phyloP scores from a whole-genome alignment of 2,888 invertebrate genomes.

The Cerastis rubricosa region DNA sequence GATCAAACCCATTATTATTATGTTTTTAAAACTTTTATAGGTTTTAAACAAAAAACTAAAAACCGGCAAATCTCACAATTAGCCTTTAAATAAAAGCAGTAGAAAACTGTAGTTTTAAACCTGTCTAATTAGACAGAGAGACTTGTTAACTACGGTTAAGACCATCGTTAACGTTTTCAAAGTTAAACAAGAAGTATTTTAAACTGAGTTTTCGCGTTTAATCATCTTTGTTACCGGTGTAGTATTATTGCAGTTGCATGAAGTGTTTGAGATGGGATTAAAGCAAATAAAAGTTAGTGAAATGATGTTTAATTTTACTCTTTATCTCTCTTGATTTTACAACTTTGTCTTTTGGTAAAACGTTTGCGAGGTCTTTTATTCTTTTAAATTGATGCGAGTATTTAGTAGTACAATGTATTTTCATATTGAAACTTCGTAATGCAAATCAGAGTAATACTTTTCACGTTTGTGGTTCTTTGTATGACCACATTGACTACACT shows the following conservation, averaged over 20 bases:
- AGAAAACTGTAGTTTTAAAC: constrained; percentile 20
- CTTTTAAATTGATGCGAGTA: background rate
- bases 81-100: constrained; percentile 12
- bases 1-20: background rate
- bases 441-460: background rate
- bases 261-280: constrained; percentile 19
- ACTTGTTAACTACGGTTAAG: constrained; percentile 27
- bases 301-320: constrained; percentile 19
- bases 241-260: constrained; percentile 35
- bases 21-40: background rate
- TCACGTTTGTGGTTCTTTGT: background rate
- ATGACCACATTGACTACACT: background rate
- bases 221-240: constrained; percentile 24
- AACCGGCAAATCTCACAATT: background rate
- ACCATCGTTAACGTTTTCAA: constrained; percentile 33
- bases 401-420: background rate
- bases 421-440: background rate
- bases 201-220: constrained; percentile 33
- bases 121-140: constrained; percentile 38
- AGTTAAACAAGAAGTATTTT: constrained; percentile 41
- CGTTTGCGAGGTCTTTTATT: background rate
- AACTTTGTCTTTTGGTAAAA: background rate
- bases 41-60: background rate
- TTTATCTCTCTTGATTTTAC: background rate
- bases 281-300: constrained; percentile 14